phyloP scores from a whole-genome alignment of 2,888 invertebrate species.

The Latheticus oryzae region DNA sequence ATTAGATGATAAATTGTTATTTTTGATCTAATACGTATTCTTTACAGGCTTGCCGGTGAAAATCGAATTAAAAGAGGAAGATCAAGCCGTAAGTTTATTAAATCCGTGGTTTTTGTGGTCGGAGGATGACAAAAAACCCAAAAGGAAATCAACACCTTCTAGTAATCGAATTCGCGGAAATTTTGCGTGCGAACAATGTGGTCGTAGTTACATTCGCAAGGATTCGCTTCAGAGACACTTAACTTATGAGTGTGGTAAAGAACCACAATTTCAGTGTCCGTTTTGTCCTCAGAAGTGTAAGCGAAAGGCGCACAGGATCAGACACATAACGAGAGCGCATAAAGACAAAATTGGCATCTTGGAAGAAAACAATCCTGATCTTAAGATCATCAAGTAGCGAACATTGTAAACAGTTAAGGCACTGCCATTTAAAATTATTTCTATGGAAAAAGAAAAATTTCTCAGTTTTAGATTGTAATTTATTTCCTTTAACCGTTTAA shows the following conservation, averaged over 20 bases:
- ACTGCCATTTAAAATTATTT: constrained; percentile 36
- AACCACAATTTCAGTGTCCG: constrained; percentile 77
- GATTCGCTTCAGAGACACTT: constrained; percentile 83
- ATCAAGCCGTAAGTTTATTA: constrained; percentile 40
- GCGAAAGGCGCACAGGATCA: constrained; percentile 72
- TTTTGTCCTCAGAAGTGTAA: constrained; percentile 77
- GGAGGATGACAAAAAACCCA: constrained; percentile 43
- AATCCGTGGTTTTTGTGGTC: constrained; percentile 45
- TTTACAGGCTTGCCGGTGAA: constrained; percentile 57
- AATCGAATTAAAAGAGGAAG: constrained; percentile 57
- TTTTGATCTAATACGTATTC: constrained; percentile 27
- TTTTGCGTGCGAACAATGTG: constrained; percentile 76
- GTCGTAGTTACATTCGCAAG: constrained; percentile 82
- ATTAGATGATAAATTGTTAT: background rate
- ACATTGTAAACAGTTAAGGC: no score
- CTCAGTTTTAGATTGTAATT: constrained; percentile 34
- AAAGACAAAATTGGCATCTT: constrained; percentile 67
- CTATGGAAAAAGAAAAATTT: constrained; percentile 8
- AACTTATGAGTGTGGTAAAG: constrained; percentile 81
- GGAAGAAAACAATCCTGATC: constrained; percentile 65
- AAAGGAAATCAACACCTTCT: constrained; percentile 57
- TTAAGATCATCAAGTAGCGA: constrained; percentile 46
- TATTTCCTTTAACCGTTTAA: constrained; percentile 33
- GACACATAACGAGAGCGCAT: constrained; percentile 69
- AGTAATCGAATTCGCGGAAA: constrained; percentile 66